A percentile compares a stretch with the other conserved stretches of the same genome.
These are phyloP conservation scores for Standfussiana lucernea DNA, from an alignment of 2,888 invertebrate species.

Conservation along the genomic window DNA sequence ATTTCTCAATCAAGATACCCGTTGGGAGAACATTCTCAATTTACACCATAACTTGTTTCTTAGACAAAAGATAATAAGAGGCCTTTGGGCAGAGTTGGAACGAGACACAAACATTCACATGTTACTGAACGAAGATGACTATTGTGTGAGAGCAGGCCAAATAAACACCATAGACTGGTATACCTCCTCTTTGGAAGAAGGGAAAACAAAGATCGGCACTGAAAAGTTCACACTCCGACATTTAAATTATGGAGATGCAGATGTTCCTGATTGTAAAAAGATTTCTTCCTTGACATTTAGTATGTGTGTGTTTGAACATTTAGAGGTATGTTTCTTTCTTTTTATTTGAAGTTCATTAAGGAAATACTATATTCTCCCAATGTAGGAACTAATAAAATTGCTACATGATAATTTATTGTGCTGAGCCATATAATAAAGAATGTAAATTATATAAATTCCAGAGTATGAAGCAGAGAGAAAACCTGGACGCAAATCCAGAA, in stretches of 20 bases:
- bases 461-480: conserved; percentile 82
- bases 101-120: conserved; percentile 92
- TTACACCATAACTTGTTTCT: conserved; percentile 92
- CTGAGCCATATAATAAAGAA: not conserved
- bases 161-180: conserved; percentile 93
- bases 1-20: conserved; percentile 94
- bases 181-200: conserved; percentile 91
- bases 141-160: conserved; percentile 92
- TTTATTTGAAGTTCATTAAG: conserved; percentile 6
- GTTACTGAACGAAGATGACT: conserved; percentile 91
- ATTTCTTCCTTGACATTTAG: conserved; percentile 88
- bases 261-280: conserved; percentile 92
- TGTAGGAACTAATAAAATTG: not conserved
- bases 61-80: conserved; percentile 92
- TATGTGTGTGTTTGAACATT: conserved; percentile 87
- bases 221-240: conserved; percentile 75
- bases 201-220: conserved; percentile 84
- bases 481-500: conserved; percentile 80
- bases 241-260: conserved; percentile 74
- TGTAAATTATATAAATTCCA: conserved; percentile 67
- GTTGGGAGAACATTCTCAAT: conserved; percentile 91
- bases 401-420: not conserved
- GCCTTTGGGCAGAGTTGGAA: conserved; percentile 90
- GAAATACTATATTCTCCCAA: not conserved
- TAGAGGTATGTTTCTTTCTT: conserved; percentile 76